A percentile compares a stretch with the other conserved stretches of the same genome.
Evolutionary conservation across 1,140 invertebrate genomes (phyloP).

Genomic region (Zaprionus camerounensis): DNA sequence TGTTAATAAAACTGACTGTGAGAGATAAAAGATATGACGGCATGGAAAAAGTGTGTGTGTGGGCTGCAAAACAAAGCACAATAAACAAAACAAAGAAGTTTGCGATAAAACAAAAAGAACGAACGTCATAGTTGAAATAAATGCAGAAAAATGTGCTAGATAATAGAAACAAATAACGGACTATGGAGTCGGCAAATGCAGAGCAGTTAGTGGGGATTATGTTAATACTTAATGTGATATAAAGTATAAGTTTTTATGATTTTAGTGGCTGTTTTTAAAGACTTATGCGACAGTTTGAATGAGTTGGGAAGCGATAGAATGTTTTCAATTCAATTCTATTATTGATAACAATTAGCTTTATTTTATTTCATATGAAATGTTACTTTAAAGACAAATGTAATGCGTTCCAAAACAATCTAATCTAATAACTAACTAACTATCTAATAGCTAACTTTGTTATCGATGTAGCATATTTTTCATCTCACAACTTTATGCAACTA

Average conservation of each 20-base stretch:
- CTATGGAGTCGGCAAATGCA: neutral
- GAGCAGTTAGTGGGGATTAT: neutral
- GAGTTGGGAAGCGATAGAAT: neutral
- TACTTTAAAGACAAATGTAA: too few species aligned
- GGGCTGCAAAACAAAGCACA: conserved; percentile 23
- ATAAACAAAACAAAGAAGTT: conserved; percentile 17
- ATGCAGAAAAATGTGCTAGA: neutral
- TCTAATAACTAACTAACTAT: too few species aligned
- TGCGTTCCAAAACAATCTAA: too few species aligned
- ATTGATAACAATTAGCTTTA: too few species aligned
- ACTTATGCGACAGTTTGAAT: neutral
- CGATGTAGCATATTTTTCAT: neutral
- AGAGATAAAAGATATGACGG: conserved; percentile 22
- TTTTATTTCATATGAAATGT: too few species aligned
- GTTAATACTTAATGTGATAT: neutral
- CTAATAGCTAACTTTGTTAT: too few species aligned
- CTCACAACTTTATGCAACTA: too few species aligned
- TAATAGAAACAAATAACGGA: neutral
- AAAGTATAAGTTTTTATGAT: neutral
- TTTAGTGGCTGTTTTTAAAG: neutral
- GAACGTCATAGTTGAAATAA: conserved; percentile 38
- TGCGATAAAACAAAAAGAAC: conserved; percentile 2
- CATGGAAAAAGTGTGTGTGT: conserved; percentile 2
- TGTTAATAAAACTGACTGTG: neutral
- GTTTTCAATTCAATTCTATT: too few species aligned